Base-by-base conservation (phyloP, 1,140 invertebrate species). In the Camponotus floridanus region DNA sequence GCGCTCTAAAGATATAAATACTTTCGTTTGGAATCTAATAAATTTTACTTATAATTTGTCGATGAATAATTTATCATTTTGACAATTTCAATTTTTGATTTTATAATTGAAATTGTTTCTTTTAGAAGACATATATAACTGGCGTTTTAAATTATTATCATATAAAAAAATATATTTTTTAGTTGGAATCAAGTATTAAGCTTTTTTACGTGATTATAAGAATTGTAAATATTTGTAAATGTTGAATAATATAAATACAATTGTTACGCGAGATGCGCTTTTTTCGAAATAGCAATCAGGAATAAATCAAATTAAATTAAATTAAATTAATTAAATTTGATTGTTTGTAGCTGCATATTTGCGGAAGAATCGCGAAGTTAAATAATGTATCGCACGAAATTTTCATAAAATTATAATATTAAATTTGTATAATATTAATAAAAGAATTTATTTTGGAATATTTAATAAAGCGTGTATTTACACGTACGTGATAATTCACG, bases 391-490 rank as follows among this genome's bases (percentile, higher is more conserved):
- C 18, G 15, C 48, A 36, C 33, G 18, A 57, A 80, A 80, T 70
- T 80, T 80, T 80, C 51, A 70, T 70, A 21, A 80, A 80, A 80
- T 80, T 59, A 57, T 45, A 42, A 80, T 70, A 26, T 57, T n/a
- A 57, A 59, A 33, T 80, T 42, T 45, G 21, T 57, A 70, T 42
- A 57, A 57, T 80, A 57, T 70, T 80, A 70, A 70, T 68, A 39
- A 79, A n/a, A 79, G 45, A 11, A 13, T 70, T 57, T 68, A 42
- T 39, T 26, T 55, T 15, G 15, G 11, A 51, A 48, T 57, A 67
- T 67, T 79, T 79, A 79, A 80, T 80, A 80, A 80, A 68, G 45
- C 33, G 13, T 26, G 15, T 48, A 57, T 68, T 57, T 57, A 26
- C n/a, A 26, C 15, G 9, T n/a, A 42, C n/a, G 51, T 55, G 11